Percentiles rank a stretch among this genome's conserved stretches.
These are phyloP conservation scores for Tetramorium alpestre DNA, from an alignment of 1,140 invertebrate genomes.

Conservation along the genomic window DNA sequence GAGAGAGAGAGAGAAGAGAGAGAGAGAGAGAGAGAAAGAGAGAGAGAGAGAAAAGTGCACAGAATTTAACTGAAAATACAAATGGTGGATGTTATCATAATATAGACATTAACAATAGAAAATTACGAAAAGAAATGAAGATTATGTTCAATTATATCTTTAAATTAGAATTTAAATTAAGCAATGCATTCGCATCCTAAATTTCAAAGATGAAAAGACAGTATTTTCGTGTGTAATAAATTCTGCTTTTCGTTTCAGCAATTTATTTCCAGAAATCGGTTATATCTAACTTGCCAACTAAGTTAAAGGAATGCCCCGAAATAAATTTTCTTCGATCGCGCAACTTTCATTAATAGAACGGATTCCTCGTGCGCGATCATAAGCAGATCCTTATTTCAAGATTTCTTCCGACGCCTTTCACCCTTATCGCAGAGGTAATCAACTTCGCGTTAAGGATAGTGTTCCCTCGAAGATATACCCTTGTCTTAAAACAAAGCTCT, in stretches of 20 bases:
- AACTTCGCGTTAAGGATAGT: conserved; percentile 45
- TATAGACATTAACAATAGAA: neutral
- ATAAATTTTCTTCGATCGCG: conserved; percentile 32
- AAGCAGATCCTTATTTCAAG: conserved; percentile 42
- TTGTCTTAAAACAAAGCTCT: conserved; percentile 65
- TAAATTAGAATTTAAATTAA: conserved; percentile 2
- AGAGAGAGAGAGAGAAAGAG: neutral
- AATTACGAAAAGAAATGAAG: neutral
- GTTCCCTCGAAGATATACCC: neutral
- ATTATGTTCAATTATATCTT: conserved; percentile 1
- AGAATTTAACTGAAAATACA: conserved; percentile 34
- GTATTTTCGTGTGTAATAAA: neutral
- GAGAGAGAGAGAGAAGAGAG: neutral
- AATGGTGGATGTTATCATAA: neutral
- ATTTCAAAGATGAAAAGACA: neutral
- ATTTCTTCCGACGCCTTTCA: conserved; percentile 40
- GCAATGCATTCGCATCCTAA: neutral
- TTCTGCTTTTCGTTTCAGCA: neutral
- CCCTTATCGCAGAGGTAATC: conserved; percentile 23
- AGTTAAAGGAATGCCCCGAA: conserved; percentile 17
- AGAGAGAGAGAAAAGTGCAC: neutral
- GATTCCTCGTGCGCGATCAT: neutral
- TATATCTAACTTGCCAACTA: conserved; percentile 1
- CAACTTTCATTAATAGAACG: conserved; percentile 1
- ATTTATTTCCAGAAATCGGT: conserved; percentile 5